Base-by-base conservation (phyloP, 2,888 invertebrate genomes). In the Drosophila paranaensis region DNA sequence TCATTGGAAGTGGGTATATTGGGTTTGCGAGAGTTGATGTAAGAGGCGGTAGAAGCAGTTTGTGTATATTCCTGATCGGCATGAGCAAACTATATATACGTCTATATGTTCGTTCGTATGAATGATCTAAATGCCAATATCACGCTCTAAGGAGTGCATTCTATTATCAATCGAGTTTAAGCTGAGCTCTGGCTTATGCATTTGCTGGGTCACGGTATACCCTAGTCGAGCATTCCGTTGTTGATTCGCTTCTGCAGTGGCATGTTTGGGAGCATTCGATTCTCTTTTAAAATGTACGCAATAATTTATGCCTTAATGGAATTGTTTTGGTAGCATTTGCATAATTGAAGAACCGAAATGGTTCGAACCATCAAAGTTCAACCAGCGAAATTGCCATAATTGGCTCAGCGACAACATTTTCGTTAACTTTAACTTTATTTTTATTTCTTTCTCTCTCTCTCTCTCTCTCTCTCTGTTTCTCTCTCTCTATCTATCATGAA, bases 341-440 rank as follows among this genome's bases (percentile, higher is more conserved):
- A 83, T 84, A 83, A 79, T 79, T 88, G 63, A 79, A 58, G 37
- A 50, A 48, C 53, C 62, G 16, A 71, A 78, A 71, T 56, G 63
- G 56, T 53, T 53, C 64, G 45, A 79, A 63, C 60, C 46, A 62
- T 51, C 56, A 54, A 54, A 37, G 65, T 65, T 46, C 50, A 71
- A 70, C 60, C 64, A 67, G 40, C 65, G 42, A 60, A 83, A 74
- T 48, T 50, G 30, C 30, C 62, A 45, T 56, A 48, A 66, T 67
- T 78, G 46, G 37, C 61, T 45, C 46, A 37, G 50, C 39, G 25
- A 46, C 45, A 40, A 14, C 50, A 55, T 42, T 58, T 45, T 57
- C 9, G 2, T 13, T 48, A 45, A 51, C 35, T 3, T 13, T 48
- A 45, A 51, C 35, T 55, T 56, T 55, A 27, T 54, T 35, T 51